phyloP scores from a whole-genome alignment of 2,888 invertebrate species.

The Temnothorax ravouxi region DNA sequence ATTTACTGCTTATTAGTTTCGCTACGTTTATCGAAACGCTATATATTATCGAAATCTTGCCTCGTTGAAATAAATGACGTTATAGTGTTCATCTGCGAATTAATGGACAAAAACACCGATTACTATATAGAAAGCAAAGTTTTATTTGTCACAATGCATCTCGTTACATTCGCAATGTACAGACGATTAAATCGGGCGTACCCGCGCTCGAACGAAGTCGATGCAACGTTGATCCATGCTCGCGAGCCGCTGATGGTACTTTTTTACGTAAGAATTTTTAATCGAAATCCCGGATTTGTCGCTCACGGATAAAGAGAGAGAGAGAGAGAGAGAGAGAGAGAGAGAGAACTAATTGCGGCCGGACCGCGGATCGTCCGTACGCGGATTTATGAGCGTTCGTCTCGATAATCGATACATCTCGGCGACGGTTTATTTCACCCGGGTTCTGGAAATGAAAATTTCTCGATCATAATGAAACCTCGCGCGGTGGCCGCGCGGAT shows the following conservation, averaged over 20 bases:
- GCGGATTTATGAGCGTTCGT: neutral
- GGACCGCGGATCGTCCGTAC: neutral
- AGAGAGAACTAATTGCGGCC: neutral
- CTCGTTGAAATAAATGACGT: neutral
- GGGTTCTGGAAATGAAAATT: constrained; percentile 2
- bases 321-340: no score
- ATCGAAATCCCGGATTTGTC: neutral
- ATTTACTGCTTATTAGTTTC: neutral
- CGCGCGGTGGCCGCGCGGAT: neutral
- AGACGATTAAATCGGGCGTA: neutral
- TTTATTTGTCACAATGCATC: constrained; percentile 50
- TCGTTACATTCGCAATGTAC: constrained; percentile 42
- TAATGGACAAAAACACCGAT: neutral
- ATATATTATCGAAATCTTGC: neutral
- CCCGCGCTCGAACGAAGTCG: constrained; percentile 11
- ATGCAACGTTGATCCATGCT: neutral
- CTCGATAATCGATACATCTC: constrained; percentile 38
- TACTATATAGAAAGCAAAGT: constrained; percentile 55
- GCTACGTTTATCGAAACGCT: neutral
- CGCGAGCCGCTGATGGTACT: neutral
- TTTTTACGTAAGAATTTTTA: constrained; percentile 15
- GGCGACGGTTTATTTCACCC: constrained; percentile 5
- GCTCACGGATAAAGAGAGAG: neutral
- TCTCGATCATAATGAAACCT: constrained; percentile 1
- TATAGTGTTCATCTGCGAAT: neutral